Base-by-base conservation (phyloP, 2,888 invertebrate genomes). In the Hylaea fasciaria region DNA sequence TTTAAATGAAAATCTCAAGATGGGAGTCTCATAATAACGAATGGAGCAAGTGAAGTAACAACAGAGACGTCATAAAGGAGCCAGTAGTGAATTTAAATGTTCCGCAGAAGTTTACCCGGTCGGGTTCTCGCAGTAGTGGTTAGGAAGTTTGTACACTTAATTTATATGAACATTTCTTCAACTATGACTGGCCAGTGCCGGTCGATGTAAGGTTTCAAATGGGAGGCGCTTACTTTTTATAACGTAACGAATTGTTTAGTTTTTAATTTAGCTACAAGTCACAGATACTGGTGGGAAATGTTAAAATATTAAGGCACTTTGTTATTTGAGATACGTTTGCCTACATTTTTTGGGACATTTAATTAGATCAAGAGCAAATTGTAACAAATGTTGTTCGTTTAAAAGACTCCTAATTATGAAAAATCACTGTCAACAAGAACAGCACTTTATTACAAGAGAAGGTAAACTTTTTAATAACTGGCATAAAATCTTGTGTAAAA, bases 151-250 rank as follows among this genome's bases (percentile, higher is more conserved):
- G 69, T 74, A 79, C 82, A 78, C 76, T 82, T 85, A 81, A 86
- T 87, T 86, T 86, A 86, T 85, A 86, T 86, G 86, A 86, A 85
- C 85, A 86, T 86, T 84, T 82, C 76, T 80, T 82, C 77, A 66
- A 71, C 72, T 68, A 69, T 44, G 5, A 28, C 40, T 14, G 40
- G 13, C 13, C 14, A 14, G 40, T 14, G 14, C 37, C 37, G 2
- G 3, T 37, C 10, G 11, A 2, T 22, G 37, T 37, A n/a, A 37
- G 37, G 5, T 37, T 37, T 37, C 37, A 32, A 32, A 37, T 37
- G 10, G n/a, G 2, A 3, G 37, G n/a, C 37, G n/a, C 37, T 37
- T n/a, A 37, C 1, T 9, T 32, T 32, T 32, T 32, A 32, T 2
- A 9, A 32, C 7, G 32, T 32, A 22, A 22, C 22, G 3, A 22